Conservation (phyloP, 2,797 vertebrate genomes). For the Phoebastria nigripes region DNA sequence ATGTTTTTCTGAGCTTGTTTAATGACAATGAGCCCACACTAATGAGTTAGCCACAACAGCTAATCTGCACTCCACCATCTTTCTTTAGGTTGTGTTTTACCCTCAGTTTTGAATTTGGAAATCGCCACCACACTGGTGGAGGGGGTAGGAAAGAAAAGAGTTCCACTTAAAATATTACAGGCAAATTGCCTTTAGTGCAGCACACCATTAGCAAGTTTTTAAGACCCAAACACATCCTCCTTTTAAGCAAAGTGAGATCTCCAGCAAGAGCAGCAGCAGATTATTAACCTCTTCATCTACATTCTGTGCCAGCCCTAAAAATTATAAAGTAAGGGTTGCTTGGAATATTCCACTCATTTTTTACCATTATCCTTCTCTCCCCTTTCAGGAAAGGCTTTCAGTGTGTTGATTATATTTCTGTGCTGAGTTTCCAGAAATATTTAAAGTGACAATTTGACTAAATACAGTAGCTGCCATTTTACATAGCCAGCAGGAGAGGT, state of each 20-base stretch:
- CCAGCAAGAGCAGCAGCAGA: not conserved
- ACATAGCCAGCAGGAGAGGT: constrained; percentile 3
- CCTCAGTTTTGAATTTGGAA: not conserved
- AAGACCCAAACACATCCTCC: not conserved
- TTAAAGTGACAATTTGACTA: constrained; percentile 48
- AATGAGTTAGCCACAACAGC: not conserved
- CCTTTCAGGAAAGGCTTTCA: not conserved
- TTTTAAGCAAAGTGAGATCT: not conserved
- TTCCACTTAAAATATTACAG: not conserved
- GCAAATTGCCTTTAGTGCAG: not conserved
- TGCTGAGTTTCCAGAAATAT: constrained; percentile 33
- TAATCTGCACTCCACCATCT: not conserved
- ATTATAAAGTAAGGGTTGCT: not conserved
- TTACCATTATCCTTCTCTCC: not conserved
- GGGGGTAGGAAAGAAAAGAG: not conserved
- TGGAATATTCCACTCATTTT: not conserved
- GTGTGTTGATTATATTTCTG: not conserved
- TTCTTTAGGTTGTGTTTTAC: not conserved
- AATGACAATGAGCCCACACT: not conserved
- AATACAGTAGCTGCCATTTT: constrained; percentile 26
- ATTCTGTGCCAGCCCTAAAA: not conserved
- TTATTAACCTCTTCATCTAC: not conserved
- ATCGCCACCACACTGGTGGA: not conserved
- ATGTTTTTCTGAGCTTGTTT: not conserved
- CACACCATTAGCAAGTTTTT: not conserved